phyloP scores from a whole-genome alignment of 2,113 vertebrate genomes.

The Ovibos moschatus region DNA sequence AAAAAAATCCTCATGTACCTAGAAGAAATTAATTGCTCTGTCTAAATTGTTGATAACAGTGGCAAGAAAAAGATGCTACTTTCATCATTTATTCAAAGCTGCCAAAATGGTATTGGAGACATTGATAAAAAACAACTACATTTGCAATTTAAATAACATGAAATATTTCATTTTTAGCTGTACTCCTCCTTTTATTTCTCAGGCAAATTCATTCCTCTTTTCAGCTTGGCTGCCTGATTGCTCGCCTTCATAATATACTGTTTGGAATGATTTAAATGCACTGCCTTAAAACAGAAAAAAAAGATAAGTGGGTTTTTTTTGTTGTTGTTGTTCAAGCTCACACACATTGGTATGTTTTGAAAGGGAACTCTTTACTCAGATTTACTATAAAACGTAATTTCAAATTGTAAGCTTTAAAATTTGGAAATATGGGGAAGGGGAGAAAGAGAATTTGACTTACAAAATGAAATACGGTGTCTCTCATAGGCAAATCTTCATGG shows the following conservation, averaged over 20 bases:
- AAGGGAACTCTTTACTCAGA: constrained; percentile 13
- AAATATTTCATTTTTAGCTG: constrained; percentile 41
- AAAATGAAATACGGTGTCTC: not conserved
- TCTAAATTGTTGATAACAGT: not conserved
- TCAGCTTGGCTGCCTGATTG: not conserved
- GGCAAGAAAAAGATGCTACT: not conserved
- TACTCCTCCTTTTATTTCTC: constrained; percentile 23
- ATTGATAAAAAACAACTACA: constrained; percentile 44
- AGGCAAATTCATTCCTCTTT: constrained; percentile 33
- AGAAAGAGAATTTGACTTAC: not conserved
- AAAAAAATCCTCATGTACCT: not conserved
- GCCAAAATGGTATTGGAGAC: constrained; percentile 11
- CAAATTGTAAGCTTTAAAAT: constrained; percentile 31
- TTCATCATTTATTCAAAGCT: constrained; percentile 49
- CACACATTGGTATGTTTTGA: constrained; percentile 23
- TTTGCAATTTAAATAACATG: constrained; percentile 61
- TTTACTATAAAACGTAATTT: constrained; percentile 39
- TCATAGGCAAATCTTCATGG: constrained; percentile 24
- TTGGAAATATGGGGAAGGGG: not conserved
- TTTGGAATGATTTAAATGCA: constrained; percentile 61
- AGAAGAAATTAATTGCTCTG: constrained; percentile 52
- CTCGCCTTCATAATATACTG: not conserved
- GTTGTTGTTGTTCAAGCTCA: not conserved
- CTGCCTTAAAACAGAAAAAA: not conserved
- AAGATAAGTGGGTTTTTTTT: not conserved